These are phyloP conservation scores for Mustelus asterias DNA, from an alignment of 2,113 vertebrate species.

Conservation along the genomic window DNA sequence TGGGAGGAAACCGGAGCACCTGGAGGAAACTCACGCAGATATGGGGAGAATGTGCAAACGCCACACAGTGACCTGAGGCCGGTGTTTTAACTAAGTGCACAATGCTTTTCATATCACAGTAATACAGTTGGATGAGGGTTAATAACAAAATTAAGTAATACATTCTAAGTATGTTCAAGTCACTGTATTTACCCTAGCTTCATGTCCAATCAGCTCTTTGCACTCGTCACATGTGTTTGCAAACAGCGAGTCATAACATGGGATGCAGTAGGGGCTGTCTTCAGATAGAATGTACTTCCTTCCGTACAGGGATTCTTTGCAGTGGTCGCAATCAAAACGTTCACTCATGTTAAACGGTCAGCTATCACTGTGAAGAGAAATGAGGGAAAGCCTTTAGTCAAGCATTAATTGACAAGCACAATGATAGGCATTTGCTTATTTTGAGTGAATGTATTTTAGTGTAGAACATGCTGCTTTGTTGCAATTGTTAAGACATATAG, in stretches of 20 bases:
- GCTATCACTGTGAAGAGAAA: slow-evolving; percentile 27
- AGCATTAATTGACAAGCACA: background rate
- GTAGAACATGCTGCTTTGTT: background rate
- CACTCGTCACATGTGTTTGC: slow-evolving; percentile 96
- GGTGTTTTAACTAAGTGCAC: too few relatives aligned
- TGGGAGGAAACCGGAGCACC: too few relatives aligned
- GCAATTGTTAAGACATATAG: background rate
- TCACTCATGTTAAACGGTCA: slow-evolving; percentile 73
- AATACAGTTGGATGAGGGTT: background rate
- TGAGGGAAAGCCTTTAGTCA: background rate
- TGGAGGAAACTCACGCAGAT: too few relatives aligned
- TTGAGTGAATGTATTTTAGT: background rate
- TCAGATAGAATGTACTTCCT: slow-evolving; percentile 92
- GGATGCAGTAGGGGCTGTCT: slow-evolving; percentile 86
- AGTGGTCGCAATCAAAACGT: slow-evolving; percentile 88
- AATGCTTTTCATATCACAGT: background rate
- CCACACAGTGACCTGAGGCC: too few relatives aligned
- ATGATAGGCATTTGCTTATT: too few relatives aligned
- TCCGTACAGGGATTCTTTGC: slow-evolving; percentile 91
- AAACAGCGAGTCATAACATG: slow-evolving; percentile 90
- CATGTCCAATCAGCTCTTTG: slow-evolving; percentile 93
- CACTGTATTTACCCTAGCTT: slow-evolving; percentile 73
- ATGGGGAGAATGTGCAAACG: too few relatives aligned
- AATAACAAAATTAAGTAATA: background rate
- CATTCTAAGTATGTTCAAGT: background rate